Evolutionary conservation across 2,113 vertebrate species (phyloP), one percentile per base, ranked within the genome.

Genomic region (Panthera uncia): DNA sequence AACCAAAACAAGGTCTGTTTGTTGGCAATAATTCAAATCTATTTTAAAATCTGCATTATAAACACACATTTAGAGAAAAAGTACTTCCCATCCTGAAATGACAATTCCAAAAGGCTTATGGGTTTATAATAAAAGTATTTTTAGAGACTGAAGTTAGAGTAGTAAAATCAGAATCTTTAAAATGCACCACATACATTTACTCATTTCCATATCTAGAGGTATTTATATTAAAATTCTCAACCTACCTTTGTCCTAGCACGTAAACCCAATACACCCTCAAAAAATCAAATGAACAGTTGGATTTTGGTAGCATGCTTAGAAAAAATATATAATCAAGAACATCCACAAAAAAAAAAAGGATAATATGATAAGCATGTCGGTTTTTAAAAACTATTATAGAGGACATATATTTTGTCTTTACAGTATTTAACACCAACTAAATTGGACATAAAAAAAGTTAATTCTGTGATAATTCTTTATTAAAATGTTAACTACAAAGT

Each of bases 401-500:
- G 21, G 36, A 89, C 89, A 89, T 86, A 93, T 57, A 96, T 82
- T 90, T 92, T 84, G 41, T 80, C 38, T 79, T 89, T 96, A 96
- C 91, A 97, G 89, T 85, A 94, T n/a, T 92, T 91, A 55, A 90
- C 11, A 82, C 38, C 48, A 96, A 85, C 76, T 96, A 95, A 73
- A 76, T 69, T 95, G 50, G 96, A 93, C 33, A 83, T 76, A 41
- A 82, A 92, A 92, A 95, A 92, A 83, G 65, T 73, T 93, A 95
- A 97, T 38, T 69, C 38, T 19, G 81, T 50, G 79, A 91, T 92
- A 91, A 97, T 31, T 83, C 2, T 45, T 71, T 80, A 95, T 97
- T 98, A 88, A 94, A 94, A 36, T 66, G 31, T 65, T 95, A 96
- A 97, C 96, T 97, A 97, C 25, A 95, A 90, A 89, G 25, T 52